Evolutionary conservation across 2,797 vertebrate species (phyloP), one percentile per base, ranked within the genome.

Genomic region (Sebastes itinus): DNA sequence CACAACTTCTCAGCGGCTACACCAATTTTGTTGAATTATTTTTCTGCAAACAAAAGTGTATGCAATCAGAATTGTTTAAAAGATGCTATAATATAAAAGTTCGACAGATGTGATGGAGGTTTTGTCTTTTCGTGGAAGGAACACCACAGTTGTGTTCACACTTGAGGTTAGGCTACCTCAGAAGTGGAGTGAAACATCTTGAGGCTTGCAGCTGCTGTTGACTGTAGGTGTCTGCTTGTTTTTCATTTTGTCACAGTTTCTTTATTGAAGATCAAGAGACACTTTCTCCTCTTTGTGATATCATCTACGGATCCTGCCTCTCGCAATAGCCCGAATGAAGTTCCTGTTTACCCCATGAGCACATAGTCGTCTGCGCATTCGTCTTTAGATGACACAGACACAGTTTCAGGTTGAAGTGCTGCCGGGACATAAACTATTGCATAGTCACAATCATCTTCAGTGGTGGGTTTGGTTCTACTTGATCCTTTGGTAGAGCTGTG

Each of bases 281-380:
- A n/a, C 35, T 8, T 61, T 25, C 18, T 52, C 11, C 14, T 42
- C 2, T 55, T 52, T 46, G 16, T 7, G 38, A 52, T 54, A 32
- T 22, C 1, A 65, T 55, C 14, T 72, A 6, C 20, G 3, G 23
- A 20, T 74, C 32, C 46, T n/a, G 4, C n/a, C 11, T 64, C 42
- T 56, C 55, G 1, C 12, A 38, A 13, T 1, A 23, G 49, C 1
- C 12, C 2, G 22, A 18, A 27, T 6, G 2, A 64, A 20, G 3
- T 16, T 58, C 59, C 22, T 13, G 1, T 70, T 95, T 71, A 96
- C 2, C 67, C 88, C 95, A 96, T 96, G 1, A 93, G 84, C 0
- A 96, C 94, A 72, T 96, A 96, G 79, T 96, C 95, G 2, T 95
- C 93, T 23, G 88, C 65, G 70, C 86, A 80, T 23, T 95, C 94